Evolutionary conservation across 2,113 vertebrate species (phyloP).

Genomic region (Tragelaphus scriptus): DNA sequence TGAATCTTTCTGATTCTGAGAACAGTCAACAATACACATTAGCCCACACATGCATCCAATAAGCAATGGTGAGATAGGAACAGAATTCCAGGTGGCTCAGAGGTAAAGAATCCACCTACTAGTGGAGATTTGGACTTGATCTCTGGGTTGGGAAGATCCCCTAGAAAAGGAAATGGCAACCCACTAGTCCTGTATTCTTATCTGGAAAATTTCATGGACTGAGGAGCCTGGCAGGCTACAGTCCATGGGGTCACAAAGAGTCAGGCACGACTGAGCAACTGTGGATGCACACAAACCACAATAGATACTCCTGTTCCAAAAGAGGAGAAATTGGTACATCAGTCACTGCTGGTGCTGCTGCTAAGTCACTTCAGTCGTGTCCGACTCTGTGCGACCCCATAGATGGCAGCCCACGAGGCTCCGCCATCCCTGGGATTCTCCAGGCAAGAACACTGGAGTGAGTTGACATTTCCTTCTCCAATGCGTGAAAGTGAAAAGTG

Average conservation of each 20-base stretch:
- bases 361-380: no score
- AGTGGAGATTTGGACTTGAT: not conserved
- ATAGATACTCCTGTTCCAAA: not conserved
- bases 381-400: no score
- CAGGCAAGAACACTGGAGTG: no score
- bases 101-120: not conserved
- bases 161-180: not conserved
- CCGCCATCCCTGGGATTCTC: no score
- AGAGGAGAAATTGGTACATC: not conserved
- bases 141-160: not conserved
- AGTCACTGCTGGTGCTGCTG: not conserved
- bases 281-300: not conserved
- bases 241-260: not conserved
- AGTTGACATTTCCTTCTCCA: no score
- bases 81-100: not conserved
- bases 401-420: no score
- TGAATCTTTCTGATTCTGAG: not conserved
- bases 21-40: not conserved
- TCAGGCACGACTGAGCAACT: not conserved
- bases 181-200: not conserved
- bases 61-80: not conserved
- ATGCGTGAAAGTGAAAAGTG: no score
- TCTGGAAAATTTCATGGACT: not conserved
- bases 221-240: not conserved
- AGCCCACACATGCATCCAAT: not conserved